Evolutionary conservation across 2,888 invertebrate species (phyloP).

Genomic region (Diarsia brunnea): DNA sequence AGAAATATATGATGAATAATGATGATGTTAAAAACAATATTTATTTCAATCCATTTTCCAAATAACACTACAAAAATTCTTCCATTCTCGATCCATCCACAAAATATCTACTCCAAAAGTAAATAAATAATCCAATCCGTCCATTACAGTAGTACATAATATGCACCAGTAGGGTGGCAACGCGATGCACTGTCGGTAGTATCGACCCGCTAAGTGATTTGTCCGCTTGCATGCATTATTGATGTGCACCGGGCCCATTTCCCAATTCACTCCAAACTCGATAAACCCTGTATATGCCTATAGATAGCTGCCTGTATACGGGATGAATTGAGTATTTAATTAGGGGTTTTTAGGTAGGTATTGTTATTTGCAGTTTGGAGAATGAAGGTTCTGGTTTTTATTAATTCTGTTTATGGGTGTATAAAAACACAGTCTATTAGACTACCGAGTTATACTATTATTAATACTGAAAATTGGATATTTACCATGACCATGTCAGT

Average conservation of each 20-base stretch:
- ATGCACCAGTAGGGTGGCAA: constrained; percentile 64
- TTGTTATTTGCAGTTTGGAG: neutral
- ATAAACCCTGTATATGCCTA: constrained; percentile 35
- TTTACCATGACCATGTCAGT: no score
- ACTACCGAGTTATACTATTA: no score
- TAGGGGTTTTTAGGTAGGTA: neutral
- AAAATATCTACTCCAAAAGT: constrained; percentile 15
- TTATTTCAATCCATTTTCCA: no score
- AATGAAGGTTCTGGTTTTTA: neutral
- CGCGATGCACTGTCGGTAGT: constrained; percentile 64
- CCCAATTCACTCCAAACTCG: constrained; percentile 72
- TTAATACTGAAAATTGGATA: no score
- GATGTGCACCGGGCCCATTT: constrained; percentile 79
- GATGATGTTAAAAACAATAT: no score
- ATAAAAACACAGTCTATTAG: no score
- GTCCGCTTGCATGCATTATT: constrained; percentile 86
- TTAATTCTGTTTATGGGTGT: no score
- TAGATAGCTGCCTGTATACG: constrained; percentile 23
- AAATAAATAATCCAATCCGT: constrained; percentile 42
- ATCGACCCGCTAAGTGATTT: constrained; percentile 83
- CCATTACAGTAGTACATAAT: constrained; percentile 61
- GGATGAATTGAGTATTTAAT: constrained; percentile 13
- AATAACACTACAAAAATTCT: no score
- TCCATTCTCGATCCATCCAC: neutral
- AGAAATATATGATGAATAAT: no score